Evolutionary conservation across 1,140 invertebrate genomes (phyloP), one percentile per base, ranked within the genome.

Genomic region (Batillaria attramentaria): DNA sequence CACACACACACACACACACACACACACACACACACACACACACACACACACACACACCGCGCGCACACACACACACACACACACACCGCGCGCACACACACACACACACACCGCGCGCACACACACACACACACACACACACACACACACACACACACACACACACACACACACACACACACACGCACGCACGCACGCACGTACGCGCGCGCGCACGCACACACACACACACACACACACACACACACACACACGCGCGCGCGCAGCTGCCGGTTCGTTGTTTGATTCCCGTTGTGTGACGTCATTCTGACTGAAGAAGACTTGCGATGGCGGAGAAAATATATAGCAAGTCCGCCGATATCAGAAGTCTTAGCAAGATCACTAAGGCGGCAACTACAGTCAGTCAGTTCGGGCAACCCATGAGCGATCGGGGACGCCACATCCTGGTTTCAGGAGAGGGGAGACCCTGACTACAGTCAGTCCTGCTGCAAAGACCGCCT

Each of bases 41-140:
- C 57, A 62, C 57, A 62, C 57, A 8, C 8, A 62, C 57, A 62
- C 57, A 62, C 57, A 62, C 57, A 62, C 57, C 57, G n/a, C 57
- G n/a, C n/a, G 57, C n/a, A 62, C 57, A 62, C 57, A 62, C 57
- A 62, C 57, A 62, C 57, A 62, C 57, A 62, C n/a, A 62, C 57
- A 62, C 57, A 62, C 57, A 62, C 57, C 57, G 31, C 57, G n/a
- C n/a, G 31, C 57, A 62, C 57, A 62, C 57, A 62, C 57, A 62
- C 57, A 62, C 10, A 13, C 57, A 62, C 57, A n/a, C 57, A 62
- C n/a, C n/a, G 31, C 57, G 57, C n/a, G 31, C 57, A 62, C 57
- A 62, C 57, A 62, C 57, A 62, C 57, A 62, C 57, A 28, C n/a
- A 62, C 57, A 62, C 57, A 62, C 57, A 62, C 57, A 62, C 57